Evolutionary conservation across 2,797 vertebrate species (phyloP).

Genomic region (Cossypha niveicapilla): DNA sequence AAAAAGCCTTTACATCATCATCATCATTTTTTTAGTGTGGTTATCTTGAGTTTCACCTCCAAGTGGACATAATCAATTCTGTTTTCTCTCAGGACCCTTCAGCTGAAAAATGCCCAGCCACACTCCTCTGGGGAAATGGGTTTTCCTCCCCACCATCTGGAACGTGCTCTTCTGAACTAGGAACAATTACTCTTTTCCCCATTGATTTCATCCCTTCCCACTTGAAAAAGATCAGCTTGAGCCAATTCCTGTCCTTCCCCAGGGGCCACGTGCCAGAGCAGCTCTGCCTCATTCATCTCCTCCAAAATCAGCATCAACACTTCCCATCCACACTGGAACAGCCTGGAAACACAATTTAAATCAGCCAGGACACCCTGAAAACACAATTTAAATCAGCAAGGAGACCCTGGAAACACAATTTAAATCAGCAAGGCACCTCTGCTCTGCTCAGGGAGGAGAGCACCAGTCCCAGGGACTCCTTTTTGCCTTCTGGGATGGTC

Average conservation of each 20-base stretch:
- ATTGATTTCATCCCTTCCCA: not conserved
- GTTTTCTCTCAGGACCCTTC: not conserved
- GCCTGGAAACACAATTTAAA: not conserved
- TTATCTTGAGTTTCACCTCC: not conserved
- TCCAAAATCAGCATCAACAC: not conserved
- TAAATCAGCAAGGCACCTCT: not conserved
- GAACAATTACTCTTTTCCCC: conserved; percentile 2
- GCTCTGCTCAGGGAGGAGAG: not conserved
- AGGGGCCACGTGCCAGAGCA: not conserved
- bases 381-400: not conserved
- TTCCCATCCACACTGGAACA: not conserved
- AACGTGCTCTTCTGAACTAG: not conserved
- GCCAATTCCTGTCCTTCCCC: not conserved
- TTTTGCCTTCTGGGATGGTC: not conserved
- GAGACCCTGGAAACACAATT: not conserved
- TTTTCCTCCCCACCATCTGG: not conserved
- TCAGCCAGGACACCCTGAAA: not conserved
- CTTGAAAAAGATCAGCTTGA: conserved; percentile 3
- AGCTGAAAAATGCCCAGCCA: not conserved
- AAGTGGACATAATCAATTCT: not conserved
- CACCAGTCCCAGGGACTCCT: not conserved
- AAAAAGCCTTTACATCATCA: not conserved
- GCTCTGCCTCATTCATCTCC: not conserved
- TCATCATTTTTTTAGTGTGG: not conserved
- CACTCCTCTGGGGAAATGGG: not conserved